Base-by-base conservation (phyloP, 1,140 invertebrate genomes). In the Bombus cullumanus region DNA sequence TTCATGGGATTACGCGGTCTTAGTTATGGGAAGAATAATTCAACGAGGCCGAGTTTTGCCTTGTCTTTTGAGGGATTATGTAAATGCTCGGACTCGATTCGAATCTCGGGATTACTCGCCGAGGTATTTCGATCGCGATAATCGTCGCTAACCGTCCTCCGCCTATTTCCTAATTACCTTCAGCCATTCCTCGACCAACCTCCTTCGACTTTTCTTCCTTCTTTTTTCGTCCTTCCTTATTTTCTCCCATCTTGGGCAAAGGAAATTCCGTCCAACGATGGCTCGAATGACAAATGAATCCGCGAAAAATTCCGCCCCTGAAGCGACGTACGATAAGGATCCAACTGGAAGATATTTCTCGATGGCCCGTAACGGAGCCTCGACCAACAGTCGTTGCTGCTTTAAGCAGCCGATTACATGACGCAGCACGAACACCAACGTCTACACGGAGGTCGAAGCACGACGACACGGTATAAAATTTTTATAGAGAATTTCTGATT, bases 31-130 rank as follows among this genome's bases (percentile, higher is more conserved):
- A 73, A 80, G 83, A 85, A 85, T 73, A 80, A 85, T 85, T 80
- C 76, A 84, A 71, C 64, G 68, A 47, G 68, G 28, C 34, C 77
- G 39, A 80, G 68, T 80, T 80, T 71, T 37, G 83, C 68, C 41
- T 80, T 85, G 83, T 85, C 83, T 64, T 85, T 80, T 72, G 31
- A 72, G 68, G 77, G 83, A 85, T 85, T 85, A 85, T 85, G 83
- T 4, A 80, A 80, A 85, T 85, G 18, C 47, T 53, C 47, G n/a
- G 64, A 39, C 41, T 79, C 76, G 75, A 80, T 85, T 73, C 77
- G 68, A 85, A 85, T 85, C 83, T 85, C 53, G 3, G 83, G 83
- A 85, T 80, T 85, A 80, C 83, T 72, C 39, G 34, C 22, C 53
- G 37, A 80, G 83, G 8, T 72, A 80, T 80, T 85, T 72, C 76